Base-by-base conservation (phyloP, 2,888 invertebrate species). In the Harpagoxenus sublaevis region DNA sequence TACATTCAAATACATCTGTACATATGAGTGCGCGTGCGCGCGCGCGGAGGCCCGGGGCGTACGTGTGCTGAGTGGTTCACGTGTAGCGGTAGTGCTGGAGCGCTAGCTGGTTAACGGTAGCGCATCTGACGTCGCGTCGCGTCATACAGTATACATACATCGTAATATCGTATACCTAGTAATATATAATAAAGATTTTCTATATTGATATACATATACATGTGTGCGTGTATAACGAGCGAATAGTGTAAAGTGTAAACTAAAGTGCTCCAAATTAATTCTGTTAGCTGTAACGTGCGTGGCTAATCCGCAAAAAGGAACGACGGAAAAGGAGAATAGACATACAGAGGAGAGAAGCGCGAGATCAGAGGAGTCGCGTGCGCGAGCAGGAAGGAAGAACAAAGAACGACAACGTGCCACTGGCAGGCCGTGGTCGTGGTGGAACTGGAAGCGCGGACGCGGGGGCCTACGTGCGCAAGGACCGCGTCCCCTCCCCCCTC, bases 301-400 rank as follows among this genome's bases (percentile, higher is more conserved):
- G 23, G 74, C 62, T 78, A 74, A 65, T 70, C 62, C 75, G 55
- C 74, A 65, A 73, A 78, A 78, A 71, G 63, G 53, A 48, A 65
- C 18, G n/a, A 73, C 51, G 31, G 9, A n/a, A 28, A 42, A 31
- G 35, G 28, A 78, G 42, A 62, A 48, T n/a, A 78, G 55, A 12
- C 55, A 28, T 35, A 45, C 35, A 39, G 62, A 28, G 62, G 42
- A 66, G 66, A 65, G 39, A 39, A 23, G 18, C 28, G 42, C 78
- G 84, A 79, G 23, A 23, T 23, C 23, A 23, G 73, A 86, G 79
- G 73, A 90, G 78, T 55, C 65, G 71, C 79, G 84, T 23, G 23
- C 85, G 82, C 78, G 83, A 87, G 89, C 85, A 89, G 89, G 87
- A 90, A 91, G 89, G 89, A 91, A 90, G 91, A 92, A 92, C 92